Percentiles rank a stretch among this genome's conserved stretches.
phyloP scores from a whole-genome alignment of 92 coral and sea anemone species.

The Virgularia gustaviana region DNA sequence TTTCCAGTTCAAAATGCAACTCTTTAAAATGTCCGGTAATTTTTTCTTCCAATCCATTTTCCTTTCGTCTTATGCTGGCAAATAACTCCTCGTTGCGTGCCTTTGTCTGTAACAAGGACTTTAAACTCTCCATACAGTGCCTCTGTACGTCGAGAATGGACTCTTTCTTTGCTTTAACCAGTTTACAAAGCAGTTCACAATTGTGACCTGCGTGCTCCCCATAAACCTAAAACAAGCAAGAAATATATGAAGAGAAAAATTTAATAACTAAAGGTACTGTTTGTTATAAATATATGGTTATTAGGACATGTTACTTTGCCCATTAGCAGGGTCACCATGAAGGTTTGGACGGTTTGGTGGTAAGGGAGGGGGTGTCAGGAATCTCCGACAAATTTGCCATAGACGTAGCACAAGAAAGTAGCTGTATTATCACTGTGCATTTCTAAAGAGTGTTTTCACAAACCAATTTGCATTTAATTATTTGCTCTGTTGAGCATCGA shows the following conservation, averaged over 20 bases:
- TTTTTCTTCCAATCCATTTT: neutral
- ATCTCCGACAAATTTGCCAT: too few relatives aligned
- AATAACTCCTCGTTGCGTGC: neutral
- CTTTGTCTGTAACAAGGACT: neutral
- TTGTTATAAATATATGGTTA: neutral
- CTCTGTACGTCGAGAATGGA: constrained; percentile 13
- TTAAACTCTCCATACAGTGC: neutral
- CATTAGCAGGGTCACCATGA: too few relatives aligned
- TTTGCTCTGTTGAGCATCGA: too few relatives aligned
- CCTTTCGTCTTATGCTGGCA: neutral
- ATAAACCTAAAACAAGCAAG: constrained; percentile 57
- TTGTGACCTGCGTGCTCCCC: constrained; percentile 81
- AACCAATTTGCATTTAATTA: too few relatives aligned
- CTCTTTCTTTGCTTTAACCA: constrained; percentile 53
- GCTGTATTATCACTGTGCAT: too few relatives aligned
- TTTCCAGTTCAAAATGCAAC: neutral
- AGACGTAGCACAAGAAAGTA: too few relatives aligned
- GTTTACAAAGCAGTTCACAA: constrained; percentile 62
- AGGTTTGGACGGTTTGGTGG: too few relatives aligned
- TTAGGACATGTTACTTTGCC: too few relatives aligned
- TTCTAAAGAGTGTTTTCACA: too few relatives aligned
- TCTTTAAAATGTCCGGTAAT: neutral
- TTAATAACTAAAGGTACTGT: neutral
- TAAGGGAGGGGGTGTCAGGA: too few relatives aligned
- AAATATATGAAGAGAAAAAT: neutral